These are phyloP conservation scores for Saccostrea echinata DNA, from an alignment of 1,140 invertebrate species.

Conservation along the genomic window DNA sequence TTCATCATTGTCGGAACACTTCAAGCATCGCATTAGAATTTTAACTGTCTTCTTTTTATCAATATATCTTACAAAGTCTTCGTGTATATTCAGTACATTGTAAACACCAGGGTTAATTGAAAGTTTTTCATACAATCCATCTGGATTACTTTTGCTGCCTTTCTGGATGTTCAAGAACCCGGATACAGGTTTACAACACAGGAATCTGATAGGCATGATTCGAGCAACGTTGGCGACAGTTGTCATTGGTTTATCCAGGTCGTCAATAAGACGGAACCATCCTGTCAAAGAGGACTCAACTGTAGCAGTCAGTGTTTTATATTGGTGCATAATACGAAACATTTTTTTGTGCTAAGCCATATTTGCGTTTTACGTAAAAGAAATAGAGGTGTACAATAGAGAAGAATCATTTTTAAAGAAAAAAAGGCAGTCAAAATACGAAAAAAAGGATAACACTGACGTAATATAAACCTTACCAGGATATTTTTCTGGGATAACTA, in stretches of 20 bases:
- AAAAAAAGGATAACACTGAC: not conserved
- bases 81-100: conserved; percentile 63
- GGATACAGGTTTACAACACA: conserved; percentile 57
- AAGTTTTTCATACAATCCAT: conserved; percentile 68
- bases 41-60: conserved; percentile 64
- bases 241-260: conserved; percentile 61
- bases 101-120: conserved; percentile 65
- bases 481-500: conserved; percentile 61
- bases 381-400: too few relatives aligned
- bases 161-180: conserved; percentile 64
- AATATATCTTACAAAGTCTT: conserved; percentile 69
- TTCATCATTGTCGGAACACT: conserved; percentile 61
- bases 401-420: too few relatives aligned
- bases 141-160: conserved; percentile 46
- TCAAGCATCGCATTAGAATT: conserved; percentile 67
- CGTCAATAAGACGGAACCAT: conserved; percentile 67
- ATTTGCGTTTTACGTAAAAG: too few relatives aligned
- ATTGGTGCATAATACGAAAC: not conserved
- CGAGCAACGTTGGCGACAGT: conserved; percentile 66
- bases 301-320: not conserved
- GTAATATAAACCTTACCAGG: conserved; percentile 50
- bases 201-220: conserved; percentile 69
- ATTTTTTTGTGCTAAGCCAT: not conserved
- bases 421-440: not conserved
- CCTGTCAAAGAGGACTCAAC: conserved; percentile 60